phyloP scores from a whole-genome alignment of 2,888 invertebrate genomes.

The Stenchaetothrips biformis region DNA sequence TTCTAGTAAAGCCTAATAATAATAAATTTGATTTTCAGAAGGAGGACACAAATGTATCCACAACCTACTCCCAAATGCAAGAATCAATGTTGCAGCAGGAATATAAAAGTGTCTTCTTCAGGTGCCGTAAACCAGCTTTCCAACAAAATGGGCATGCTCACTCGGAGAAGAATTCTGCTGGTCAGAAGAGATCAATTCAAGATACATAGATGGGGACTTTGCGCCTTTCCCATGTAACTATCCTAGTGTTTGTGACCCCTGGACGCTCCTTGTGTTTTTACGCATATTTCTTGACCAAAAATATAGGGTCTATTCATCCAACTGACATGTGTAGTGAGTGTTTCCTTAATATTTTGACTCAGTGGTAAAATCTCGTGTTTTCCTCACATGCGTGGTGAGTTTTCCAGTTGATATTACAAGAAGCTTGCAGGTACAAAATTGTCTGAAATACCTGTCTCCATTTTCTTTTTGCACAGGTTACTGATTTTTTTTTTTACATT shows the following conservation, averaged over 20 bases:
- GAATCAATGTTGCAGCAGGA: conserved; percentile 89
- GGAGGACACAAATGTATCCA: conserved; percentile 70
- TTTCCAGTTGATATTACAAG: not conserved
- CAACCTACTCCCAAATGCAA: conserved; percentile 88
- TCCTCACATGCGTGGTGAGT: no score
- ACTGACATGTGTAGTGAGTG: no score
- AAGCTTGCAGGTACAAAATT: not conserved
- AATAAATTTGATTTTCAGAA: conserved; percentile 53
- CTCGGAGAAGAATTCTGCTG: not conserved
- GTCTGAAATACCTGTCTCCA: not conserved
- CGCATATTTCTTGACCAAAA: no score
- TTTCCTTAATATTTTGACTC: not conserved
- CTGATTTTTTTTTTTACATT: not conserved
- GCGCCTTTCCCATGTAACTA: no score
- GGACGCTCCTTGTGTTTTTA: no score
- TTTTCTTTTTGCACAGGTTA: not conserved
- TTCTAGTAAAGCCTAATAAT: conserved; percentile 17
- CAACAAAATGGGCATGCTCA: not conserved
- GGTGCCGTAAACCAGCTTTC: conserved; percentile 69
- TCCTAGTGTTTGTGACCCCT: no score
- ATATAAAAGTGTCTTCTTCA: conserved; percentile 88
- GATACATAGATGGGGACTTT: not conserved
- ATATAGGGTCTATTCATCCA: no score
- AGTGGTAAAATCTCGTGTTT: not conserved
- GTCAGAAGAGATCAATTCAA: not conserved